Conservation (phyloP, 2,113 vertebrate genomes). For the Neogobius melanostomus region DNA sequence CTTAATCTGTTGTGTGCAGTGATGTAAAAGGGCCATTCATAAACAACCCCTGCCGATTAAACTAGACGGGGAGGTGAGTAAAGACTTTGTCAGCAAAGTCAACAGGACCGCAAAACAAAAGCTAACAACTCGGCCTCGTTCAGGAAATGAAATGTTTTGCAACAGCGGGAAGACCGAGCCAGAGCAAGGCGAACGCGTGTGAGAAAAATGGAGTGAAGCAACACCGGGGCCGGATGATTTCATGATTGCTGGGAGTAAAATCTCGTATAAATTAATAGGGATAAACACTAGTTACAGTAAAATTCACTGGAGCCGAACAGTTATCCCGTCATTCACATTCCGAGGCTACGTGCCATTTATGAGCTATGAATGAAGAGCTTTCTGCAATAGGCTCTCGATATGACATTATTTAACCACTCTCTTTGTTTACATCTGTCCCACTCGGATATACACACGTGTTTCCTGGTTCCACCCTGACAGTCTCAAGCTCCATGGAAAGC, state of each 20-base stretch:
- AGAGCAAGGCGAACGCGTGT: conserved; percentile 42
- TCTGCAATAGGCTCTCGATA: conserved; percentile 30
- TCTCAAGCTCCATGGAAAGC: conserved; percentile 48
- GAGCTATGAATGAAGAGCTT: conserved; percentile 24
- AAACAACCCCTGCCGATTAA: conserved; percentile 31
- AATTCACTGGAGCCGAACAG: neutral
- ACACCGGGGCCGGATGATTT: conserved; percentile 32
- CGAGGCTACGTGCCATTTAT: conserved; percentile 20
- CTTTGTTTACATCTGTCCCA: conserved; percentile 57
- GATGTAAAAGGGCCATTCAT: conserved; percentile 14
- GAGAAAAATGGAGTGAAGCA: conserved; percentile 39
- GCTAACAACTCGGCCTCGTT: conserved; percentile 57
- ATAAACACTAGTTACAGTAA: conserved; percentile 19
- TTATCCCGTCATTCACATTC: conserved; percentile 7
- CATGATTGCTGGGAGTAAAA: conserved; percentile 24
- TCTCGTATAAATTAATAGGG: conserved; percentile 9
- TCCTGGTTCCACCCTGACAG: conserved; percentile 65
- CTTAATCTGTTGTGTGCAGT: conserved; percentile 15
- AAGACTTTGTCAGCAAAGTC: conserved; percentile 60
- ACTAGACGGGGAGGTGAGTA: conserved; percentile 43
- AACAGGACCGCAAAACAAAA: conserved; percentile 60
- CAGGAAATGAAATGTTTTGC: conserved; percentile 73
- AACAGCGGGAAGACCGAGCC: conserved; percentile 54
- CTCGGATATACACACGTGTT: conserved; percentile 64
- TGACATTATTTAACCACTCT: conserved; percentile 45